Percentiles rank a stretch among this genome's conserved stretches.
These are phyloP conservation scores for Scarus forsteni DNA, from an alignment of 2,797 vertebrate species.

Conservation along the genomic window DNA sequence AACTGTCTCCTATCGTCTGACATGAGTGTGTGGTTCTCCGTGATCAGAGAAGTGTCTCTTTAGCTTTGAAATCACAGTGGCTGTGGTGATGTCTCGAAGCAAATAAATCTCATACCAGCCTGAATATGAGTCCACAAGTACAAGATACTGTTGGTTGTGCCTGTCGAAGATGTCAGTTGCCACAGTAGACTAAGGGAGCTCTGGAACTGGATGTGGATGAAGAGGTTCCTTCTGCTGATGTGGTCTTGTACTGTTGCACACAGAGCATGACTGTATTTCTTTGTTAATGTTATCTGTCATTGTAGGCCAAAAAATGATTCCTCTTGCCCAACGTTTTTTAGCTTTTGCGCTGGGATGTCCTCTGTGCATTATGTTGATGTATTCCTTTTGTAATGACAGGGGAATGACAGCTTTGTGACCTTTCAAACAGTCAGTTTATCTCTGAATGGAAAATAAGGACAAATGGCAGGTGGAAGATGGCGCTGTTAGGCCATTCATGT, in stretches of 20 bases:
- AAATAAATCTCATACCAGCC: neutral
- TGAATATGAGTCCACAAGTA: neutral
- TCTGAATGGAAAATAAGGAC: neutral
- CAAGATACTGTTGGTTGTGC: neutral
- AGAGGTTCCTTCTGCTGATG: neutral
- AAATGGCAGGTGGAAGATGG: neutral
- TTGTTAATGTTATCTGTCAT: neutral
- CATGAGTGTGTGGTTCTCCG: neutral
- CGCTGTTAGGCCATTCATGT: neutral
- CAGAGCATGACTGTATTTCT: too few species aligned
- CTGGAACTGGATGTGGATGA: neutral
- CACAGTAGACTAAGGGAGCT: neutral
- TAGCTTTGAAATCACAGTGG: neutral
- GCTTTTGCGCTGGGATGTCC: neutral
- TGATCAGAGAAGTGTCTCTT: neutral
- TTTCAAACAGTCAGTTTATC: neutral
- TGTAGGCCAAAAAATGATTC: neutral
- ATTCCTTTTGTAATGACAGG: neutral
- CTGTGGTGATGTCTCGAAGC: neutral
- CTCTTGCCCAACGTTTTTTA: neutral
- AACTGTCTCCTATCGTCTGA: neutral
- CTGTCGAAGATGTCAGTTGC: neutral
- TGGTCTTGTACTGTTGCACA: neutral
- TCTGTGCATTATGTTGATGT: neutral
- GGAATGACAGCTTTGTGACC: neutral